phyloP scores from a whole-genome alignment of 23 tunicate genomes.

The Pegea sp. region DNA sequence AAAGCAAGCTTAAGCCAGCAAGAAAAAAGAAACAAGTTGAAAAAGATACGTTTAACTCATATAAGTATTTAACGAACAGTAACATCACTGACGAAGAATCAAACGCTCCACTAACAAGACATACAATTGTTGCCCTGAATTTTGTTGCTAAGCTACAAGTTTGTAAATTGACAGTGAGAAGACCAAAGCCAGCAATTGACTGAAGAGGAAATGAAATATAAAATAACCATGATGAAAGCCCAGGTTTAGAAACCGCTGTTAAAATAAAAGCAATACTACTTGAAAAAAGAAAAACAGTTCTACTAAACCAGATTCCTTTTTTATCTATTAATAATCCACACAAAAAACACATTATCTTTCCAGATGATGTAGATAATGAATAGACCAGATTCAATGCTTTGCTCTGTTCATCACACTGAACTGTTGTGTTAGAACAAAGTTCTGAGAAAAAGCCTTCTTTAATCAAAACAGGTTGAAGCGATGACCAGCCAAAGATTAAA shows the following conservation, averaged over 20 bases:
- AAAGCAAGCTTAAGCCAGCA: background rate
- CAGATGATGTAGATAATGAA: background rate
- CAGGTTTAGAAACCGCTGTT: background rate
- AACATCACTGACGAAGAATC: background rate
- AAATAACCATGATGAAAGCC: background rate
- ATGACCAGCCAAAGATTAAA: background rate
- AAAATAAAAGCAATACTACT: background rate
- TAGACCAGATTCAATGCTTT: background rate
- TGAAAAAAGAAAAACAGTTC: background rate
- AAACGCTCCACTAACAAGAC: background rate
- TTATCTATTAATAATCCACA: background rate
- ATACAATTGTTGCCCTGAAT: background rate
- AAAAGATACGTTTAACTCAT: background rate
- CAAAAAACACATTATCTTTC: background rate
- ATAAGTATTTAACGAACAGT: background rate
- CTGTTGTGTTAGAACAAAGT: background rate
- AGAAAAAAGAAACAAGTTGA: background rate
- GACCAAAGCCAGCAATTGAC: background rate
- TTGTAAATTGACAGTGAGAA: background rate
- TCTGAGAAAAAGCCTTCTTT: background rate
- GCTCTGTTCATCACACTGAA: background rate
- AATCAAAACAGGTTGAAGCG: background rate
- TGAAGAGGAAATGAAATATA: background rate
- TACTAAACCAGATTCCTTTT: background rate
- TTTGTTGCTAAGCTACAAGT: background rate